phyloP scores from a whole-genome alignment of 2,888 invertebrate genomes.

The Chloroclysta siterata region DNA sequence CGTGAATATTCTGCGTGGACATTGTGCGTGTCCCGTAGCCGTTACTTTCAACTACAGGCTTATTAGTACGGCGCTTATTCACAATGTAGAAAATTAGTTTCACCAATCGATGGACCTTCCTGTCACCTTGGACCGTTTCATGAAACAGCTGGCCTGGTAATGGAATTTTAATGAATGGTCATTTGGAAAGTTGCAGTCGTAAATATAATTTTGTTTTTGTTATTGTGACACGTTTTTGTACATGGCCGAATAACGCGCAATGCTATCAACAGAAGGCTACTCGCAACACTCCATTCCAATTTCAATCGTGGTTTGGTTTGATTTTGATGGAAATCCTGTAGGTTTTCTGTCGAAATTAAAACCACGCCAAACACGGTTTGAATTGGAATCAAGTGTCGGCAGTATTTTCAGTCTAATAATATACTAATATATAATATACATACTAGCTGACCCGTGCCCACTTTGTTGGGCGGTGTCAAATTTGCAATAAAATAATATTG shows the following conservation, averaged over 20 bases:
- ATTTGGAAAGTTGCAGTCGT: constrained; percentile 37
- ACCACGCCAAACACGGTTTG: no score
- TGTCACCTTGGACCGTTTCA: constrained; percentile 40
- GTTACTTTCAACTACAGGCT: constrained; percentile 36
- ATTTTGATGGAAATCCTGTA: no score
- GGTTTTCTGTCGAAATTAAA: no score
- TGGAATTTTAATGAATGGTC: constrained; percentile 42
- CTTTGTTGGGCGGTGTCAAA: no score
- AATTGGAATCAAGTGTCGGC: no score
- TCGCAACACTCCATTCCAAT: no score
- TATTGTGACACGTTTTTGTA: constrained; percentile 15
- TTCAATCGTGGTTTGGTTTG: no score
- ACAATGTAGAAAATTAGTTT: constrained; percentile 34
- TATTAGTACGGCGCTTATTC: constrained; percentile 36
- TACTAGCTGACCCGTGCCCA: no score
- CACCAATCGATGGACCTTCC: constrained; percentile 43
- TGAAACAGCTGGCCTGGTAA: constrained; percentile 34
- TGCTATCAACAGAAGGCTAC: neutral
- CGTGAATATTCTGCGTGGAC: neutral
- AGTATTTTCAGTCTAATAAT: no score
- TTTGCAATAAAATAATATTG: no score
- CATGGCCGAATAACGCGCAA: constrained; percentile 11
- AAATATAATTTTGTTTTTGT: constrained; percentile 24
- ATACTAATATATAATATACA: no score
- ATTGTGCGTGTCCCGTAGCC: constrained; percentile 34